Conservation (phyloP, 2,888 invertebrate genomes). For the Zaprionus bogoriensis region DNA sequence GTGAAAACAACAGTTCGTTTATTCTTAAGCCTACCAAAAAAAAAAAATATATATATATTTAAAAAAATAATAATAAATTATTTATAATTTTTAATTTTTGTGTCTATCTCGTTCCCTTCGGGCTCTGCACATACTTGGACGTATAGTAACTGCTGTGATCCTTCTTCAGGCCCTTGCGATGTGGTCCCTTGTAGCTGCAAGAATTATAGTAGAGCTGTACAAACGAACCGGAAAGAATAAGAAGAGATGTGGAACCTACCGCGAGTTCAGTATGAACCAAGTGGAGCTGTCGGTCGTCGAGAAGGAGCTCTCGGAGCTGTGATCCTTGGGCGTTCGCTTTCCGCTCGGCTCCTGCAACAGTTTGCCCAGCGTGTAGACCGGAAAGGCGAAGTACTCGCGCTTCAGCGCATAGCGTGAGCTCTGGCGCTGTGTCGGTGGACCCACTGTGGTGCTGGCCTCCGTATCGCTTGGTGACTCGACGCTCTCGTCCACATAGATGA, state of each 20-base stretch:
- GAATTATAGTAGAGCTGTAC: too few species aligned
- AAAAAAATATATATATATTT: background rate
- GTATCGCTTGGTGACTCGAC: slow-evolving; percentile 56
- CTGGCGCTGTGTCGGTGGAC: slow-evolving; percentile 20
- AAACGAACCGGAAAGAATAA: too few species aligned
- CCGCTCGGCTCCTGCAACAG: slow-evolving; percentile 46
- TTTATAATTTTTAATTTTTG: background rate
- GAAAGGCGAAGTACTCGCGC: slow-evolving; percentile 73
- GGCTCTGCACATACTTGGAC: slow-evolving; percentile 51
- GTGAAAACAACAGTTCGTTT: background rate
- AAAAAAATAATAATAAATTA: background rate
- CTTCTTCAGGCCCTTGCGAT: slow-evolving; percentile 17
- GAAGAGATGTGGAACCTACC: slow-evolving; percentile 42
- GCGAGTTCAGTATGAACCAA: slow-evolving; percentile 78
- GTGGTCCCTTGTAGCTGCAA: slow-evolving; percentile 73
- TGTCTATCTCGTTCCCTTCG: slow-evolving; percentile 8
- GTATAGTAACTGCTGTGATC: slow-evolving; percentile 54
- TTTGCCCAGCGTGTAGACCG: slow-evolving; percentile 72
- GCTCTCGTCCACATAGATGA: slow-evolving; percentile 72
- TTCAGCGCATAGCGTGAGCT: slow-evolving; percentile 67
- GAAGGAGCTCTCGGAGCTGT: slow-evolving; percentile 8
- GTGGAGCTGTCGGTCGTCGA: slow-evolving; percentile 39
- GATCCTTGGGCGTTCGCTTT: background rate
- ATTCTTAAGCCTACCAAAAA: slow-evolving; percentile 3
- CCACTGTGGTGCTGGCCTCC: slow-evolving; percentile 10